Evolutionary conservation across 1,140 invertebrate species (phyloP), one percentile per base, ranked within the genome.

Genomic region (Drosophila saltans): DNA sequence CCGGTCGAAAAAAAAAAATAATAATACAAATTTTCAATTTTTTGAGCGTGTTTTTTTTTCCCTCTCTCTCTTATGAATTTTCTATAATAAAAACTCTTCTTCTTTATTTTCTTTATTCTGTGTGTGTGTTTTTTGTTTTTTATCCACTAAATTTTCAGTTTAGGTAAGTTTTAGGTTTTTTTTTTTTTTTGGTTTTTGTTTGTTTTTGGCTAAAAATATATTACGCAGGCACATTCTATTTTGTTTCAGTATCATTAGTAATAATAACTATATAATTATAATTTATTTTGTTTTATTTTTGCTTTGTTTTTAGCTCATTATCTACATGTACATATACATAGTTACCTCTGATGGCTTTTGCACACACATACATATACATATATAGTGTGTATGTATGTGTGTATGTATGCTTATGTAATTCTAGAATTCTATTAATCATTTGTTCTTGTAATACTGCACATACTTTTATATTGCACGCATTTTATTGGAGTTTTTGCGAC

Each of bases 151-250:
- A 57, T 33, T 60, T 78, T 66, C 8, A 16, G 24, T 58, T 58
- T 58, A 58, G 56, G 56, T 58, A 36, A 58, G 28, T 58, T 79
- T 66, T 21, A 21, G 26, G 45, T 52, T 52, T 10, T 9, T 60
- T 39, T 67, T 66, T 81, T 61, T 39, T 66, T 68, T 57, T 60
- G 3, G 2, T 72, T 69, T 57, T 58, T 28, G 28, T 72, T 72
- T 59, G 67, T 73, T 76, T 83, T 84, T 91, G 85, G 85, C 90
- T 91, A 91, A 90, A 91, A 91, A 90, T 90, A 91, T 90, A 88
- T 91, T 90, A 91, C 80, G 90, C 90, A 91, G 90, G 90, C 90
- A 91, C 90, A 91, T 91, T 91, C 90, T 91, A 91, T 91, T 91
- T 91, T 91, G 90, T 91, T 86, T 86, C 81, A 91, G 72, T 91